These are phyloP conservation scores for Drosophila lowei DNA, from an alignment of 1,140 invertebrate genomes.

Conservation along the genomic window DNA sequence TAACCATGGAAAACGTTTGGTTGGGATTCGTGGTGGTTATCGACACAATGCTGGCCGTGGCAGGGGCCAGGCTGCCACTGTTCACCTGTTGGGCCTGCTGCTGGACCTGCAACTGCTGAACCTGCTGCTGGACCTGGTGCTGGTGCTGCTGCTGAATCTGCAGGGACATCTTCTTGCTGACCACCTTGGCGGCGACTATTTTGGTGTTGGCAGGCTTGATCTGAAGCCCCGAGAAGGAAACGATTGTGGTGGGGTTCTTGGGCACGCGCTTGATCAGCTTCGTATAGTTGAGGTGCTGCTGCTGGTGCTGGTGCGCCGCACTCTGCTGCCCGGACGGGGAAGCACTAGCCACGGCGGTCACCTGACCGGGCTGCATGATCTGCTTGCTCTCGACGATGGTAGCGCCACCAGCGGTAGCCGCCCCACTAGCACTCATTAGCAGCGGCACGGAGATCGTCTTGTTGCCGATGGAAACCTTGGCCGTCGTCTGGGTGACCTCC, in stretches of 20 bases:
- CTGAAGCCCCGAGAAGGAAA: slow-evolving; percentile 72
- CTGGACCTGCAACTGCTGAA: slow-evolving; percentile 44
- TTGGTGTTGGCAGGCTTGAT: slow-evolving; percentile 76
- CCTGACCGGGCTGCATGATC: slow-evolving; percentile 33
- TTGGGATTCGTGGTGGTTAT: slow-evolving; percentile 83
- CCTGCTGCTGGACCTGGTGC: slow-evolving; percentile 79
- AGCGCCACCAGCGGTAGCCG: slow-evolving; percentile 56
- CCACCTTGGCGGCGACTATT: slow-evolving; percentile 73
- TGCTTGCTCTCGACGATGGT: slow-evolving; percentile 71
- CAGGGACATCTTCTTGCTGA: slow-evolving; percentile 72
- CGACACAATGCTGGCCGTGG: slow-evolving; percentile 73
- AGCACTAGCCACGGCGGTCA: slow-evolving; percentile 30
- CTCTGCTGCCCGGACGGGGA: background rate
- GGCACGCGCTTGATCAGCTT: slow-evolving; percentile 67
- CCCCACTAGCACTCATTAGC: slow-evolving; percentile 54
- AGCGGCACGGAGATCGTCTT: slow-evolving; percentile 86
- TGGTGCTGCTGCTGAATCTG: slow-evolving; percentile 71
- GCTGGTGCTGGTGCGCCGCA: slow-evolving; percentile 23
- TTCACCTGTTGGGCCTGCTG: slow-evolving; percentile 66
- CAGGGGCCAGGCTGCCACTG: slow-evolving; percentile 83
- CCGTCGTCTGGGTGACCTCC: slow-evolving; percentile 77
- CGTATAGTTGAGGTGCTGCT: slow-evolving; percentile 58
- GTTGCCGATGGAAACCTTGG: slow-evolving; percentile 85
- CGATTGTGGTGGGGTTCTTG: slow-evolving; percentile 75
- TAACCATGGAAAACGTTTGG: slow-evolving; percentile 65